Evolutionary conservation across 2,888 invertebrate genomes (phyloP).

Genomic region (Lutraria lutraria): DNA sequence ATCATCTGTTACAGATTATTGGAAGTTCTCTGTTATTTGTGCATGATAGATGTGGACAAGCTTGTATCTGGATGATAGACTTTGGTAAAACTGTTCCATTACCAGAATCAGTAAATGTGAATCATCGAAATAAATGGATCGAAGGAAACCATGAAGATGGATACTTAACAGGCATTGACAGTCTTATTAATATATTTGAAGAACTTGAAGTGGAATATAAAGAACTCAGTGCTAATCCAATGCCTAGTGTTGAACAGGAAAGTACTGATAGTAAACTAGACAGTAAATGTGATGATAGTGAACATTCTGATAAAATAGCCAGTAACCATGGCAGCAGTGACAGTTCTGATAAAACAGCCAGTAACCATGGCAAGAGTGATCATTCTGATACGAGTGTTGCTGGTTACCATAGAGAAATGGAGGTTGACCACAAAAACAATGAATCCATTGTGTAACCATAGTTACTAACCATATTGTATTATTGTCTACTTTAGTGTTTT

Average conservation of each 20-base stretch:
- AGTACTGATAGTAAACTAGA: not conserved
- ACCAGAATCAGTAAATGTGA: slow-evolving; percentile 90
- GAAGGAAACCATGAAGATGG: slow-evolving; percentile 99
- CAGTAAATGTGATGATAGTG: not conserved
- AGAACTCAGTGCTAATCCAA: not conserved
- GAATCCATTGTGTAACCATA: slow-evolving; percentile 20
- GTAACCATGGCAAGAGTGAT: not conserved
- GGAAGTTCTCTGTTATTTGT: slow-evolving; percentile 87
- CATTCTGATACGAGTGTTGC: not conserved
- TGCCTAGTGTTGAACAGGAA: slow-evolving; percentile 13
- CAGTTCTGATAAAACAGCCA: not conserved
- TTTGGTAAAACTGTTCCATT: slow-evolving; percentile 86
- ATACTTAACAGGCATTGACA: slow-evolving; percentile 96
- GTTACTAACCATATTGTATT: slow-evolving; percentile 1
- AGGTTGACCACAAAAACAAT: slow-evolving; percentile 14
- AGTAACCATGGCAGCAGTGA: not conserved
- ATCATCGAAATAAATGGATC: slow-evolving; percentile 93
- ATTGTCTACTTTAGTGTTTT: not conserved
- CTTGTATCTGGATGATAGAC: slow-evolving; percentile 86
- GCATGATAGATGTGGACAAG: slow-evolving; percentile 83
- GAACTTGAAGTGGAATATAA: slow-evolving; percentile 72
- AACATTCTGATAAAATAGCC: not conserved
- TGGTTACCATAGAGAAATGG: not conserved
- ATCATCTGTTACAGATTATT: slow-evolving; percentile 81
- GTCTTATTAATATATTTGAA: slow-evolving; percentile 93